Evolutionary conservation across 2,797 vertebrate species (phyloP).

Genomic region (Eulemur albifrons): DNA sequence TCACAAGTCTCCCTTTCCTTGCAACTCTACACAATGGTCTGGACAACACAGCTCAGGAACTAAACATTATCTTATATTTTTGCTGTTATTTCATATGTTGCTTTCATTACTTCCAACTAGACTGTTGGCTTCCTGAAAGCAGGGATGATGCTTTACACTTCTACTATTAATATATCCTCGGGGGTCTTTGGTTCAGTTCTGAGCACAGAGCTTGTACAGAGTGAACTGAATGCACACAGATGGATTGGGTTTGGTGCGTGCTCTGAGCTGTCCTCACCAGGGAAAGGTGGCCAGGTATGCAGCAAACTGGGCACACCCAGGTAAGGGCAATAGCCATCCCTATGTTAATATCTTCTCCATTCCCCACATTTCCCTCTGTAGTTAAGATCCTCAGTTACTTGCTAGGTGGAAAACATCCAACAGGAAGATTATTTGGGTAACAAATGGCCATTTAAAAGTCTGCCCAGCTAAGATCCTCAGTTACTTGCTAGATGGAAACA

Average conservation of each 20-base stretch:
- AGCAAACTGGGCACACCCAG: neutral
- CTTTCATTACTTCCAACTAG: neutral
- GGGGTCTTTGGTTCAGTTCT: neutral
- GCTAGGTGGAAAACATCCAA: neutral
- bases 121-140: neutral
- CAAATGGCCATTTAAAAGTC: neutral
- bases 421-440: neutral
- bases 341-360: accelerated
- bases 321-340: neutral
- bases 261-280: neutral
- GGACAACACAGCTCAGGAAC: neutral
- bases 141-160: neutral
- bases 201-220: neutral
- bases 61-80: neutral
- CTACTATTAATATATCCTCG: neutral
- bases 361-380: neutral
- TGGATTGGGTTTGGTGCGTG: neutral
- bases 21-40: neutral
- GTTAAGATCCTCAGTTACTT: neutral
- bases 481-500: neutral
- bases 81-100: neutral
- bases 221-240: neutral
- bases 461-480: neutral
- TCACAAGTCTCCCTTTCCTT: neutral
- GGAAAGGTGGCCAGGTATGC: neutral